Base-by-base conservation (phyloP, 2,113 vertebrate genomes). In the Baryphthengus martii region DNA sequence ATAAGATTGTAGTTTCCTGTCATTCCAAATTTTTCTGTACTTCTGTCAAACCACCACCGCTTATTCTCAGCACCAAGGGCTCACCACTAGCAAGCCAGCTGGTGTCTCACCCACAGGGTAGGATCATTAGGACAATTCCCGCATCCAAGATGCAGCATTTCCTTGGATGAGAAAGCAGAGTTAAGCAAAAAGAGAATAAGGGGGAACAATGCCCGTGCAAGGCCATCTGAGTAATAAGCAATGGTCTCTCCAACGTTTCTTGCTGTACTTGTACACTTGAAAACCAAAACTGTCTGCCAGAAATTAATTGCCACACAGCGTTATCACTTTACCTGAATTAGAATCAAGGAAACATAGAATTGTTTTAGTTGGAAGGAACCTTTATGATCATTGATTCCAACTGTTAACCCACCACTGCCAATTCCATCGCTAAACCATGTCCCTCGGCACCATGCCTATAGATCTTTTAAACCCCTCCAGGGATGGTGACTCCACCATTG, bases 91-190 rank as follows among this genome's bases (percentile, higher is more conserved):
- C 21, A 55, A 49, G 26, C 44, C 2, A 1, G 23, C 7, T 0
- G 3, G 29, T 21, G 19, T 17, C 39, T 74, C 67, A 31, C 35
- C 25, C 20, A 6, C 23, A 52, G 42, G 16, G 12, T 35, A 24
- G 35, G 40, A 45, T 10, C 65, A 26, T 0, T 0, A 9, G 31
- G 33, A 49, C 2, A 2, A 26, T 66, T 76, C 63, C 35, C 6
- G 9, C 0, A 0, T 40, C 44, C 1, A 0, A 73, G 40, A 1
- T 0, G 1, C 0, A 31, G 15, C 7, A 7, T 52, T 67, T 52
- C 65, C 40, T 84, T 49, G n/a, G 26, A 9, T 45, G 63, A 39
- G 25, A 61, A 78, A 23, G 31, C 61, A 75, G 16, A 50, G 23
- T n/a, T 42, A 52, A 74, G 17, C 11, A 37, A 31, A 47, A 78